Evolutionary conservation across 2,113 vertebrate species (phyloP).

Genomic region (Percina caprodes): DNA sequence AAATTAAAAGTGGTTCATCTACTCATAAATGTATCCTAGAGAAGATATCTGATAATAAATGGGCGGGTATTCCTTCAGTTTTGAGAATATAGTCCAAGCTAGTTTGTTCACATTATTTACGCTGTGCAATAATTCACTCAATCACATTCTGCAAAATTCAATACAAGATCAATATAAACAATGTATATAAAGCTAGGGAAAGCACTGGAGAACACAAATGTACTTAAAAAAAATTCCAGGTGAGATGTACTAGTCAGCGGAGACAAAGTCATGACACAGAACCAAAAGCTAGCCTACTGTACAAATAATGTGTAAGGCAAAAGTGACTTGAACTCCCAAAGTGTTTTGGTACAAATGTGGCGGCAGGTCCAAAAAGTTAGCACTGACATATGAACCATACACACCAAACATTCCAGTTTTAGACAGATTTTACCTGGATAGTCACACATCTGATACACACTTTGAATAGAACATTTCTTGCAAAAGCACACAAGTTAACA

Average conservation of each 20-base stretch:
- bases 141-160: constrained; percentile 27
- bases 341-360: constrained; percentile 14
- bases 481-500: constrained; percentile 14
- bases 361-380: constrained; percentile 14
- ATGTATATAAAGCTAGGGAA: constrained; percentile 1
- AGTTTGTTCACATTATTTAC: constrained; percentile 34
- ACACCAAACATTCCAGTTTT: constrained; percentile 13
- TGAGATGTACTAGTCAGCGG: not conserved
- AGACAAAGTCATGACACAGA: constrained; percentile 8
- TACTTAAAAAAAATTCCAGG: not conserved
- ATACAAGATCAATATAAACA: constrained; percentile 6
- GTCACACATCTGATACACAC: not conserved
- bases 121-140: constrained; percentile 16
- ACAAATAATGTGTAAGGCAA: constrained; percentile 63
- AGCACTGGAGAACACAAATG: not conserved
- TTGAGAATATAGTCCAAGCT: constrained; percentile 16
- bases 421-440: constrained; percentile 7
- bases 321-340: constrained; percentile 28
- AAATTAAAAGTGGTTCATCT: not conserved
- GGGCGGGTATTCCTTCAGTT: not conserved
- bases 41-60: not conserved
- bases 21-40: not conserved
- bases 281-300: constrained; percentile 1
- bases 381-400: not conserved
- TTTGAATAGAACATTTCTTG: constrained; percentile 21